These are phyloP conservation scores for Pararge aegeria DNA, from an alignment of 1,140 invertebrate species.

Conservation along the genomic window DNA sequence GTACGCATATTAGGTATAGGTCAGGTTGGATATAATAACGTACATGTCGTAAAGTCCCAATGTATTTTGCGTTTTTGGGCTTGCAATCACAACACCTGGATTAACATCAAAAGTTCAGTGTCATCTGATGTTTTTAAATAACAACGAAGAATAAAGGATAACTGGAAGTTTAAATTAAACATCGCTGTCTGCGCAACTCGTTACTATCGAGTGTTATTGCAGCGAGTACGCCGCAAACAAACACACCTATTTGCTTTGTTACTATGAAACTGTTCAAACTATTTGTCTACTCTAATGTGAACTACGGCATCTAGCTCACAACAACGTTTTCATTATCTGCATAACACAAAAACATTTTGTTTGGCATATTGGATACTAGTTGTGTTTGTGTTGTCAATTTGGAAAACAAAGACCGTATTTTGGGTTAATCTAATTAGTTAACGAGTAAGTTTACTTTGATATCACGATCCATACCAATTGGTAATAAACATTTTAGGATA, in stretches of 20 bases:
- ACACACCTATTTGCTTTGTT: background rate
- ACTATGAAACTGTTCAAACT: background rate
- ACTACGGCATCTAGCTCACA: background rate
- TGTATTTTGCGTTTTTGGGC: background rate
- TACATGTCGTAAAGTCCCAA: too few species aligned
- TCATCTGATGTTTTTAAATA: background rate
- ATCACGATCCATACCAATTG: too few species aligned
- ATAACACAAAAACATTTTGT: background rate
- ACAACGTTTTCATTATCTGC: background rate
- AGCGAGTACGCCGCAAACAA: background rate
- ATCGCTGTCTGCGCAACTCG: background rate
- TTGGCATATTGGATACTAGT: background rate
- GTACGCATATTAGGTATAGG: too few species aligned
- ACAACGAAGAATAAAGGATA: background rate
- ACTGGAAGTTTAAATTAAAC: background rate
- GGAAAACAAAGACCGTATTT: background rate
- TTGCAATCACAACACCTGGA: too few species aligned
- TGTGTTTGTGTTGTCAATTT: background rate
- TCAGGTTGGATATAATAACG: too few species aligned
- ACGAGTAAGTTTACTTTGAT: too few species aligned
- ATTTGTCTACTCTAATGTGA: background rate
- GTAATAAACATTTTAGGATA: too few species aligned
- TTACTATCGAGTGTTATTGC: constrained; percentile 21
- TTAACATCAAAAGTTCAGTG: background rate
- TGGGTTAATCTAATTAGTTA: background rate